These are phyloP conservation scores for Spialia ferax DNA, from an alignment of 2,888 invertebrate species.

Conservation along the genomic window DNA sequence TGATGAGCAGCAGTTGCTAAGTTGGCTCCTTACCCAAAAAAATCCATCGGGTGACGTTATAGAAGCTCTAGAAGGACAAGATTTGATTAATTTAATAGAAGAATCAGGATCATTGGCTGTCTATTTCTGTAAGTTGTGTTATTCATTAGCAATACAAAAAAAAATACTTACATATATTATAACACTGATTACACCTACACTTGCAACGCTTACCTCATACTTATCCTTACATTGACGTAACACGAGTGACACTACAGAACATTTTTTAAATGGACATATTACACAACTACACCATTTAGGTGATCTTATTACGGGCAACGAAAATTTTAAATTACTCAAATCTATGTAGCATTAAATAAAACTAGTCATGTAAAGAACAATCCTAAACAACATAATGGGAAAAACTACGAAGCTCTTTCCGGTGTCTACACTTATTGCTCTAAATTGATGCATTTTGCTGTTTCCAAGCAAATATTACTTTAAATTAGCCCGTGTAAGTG, in stretches of 20 bases:
- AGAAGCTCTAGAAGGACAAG: constrained; percentile 94
- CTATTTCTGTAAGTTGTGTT: constrained; percentile 94
- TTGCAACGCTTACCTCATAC: neutral
- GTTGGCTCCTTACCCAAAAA: constrained; percentile 96
- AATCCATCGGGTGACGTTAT: constrained; percentile 97
- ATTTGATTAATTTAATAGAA: constrained; percentile 91
- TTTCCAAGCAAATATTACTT: too few species aligned
- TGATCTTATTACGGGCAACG: too few species aligned
- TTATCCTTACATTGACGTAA: neutral
- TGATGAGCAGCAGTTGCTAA: constrained; percentile 95
- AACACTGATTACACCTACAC: constrained; percentile 3
- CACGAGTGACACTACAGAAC: neutral
- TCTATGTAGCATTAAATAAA: too few species aligned
- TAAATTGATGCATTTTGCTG: too few species aligned
- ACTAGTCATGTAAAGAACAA: too few species aligned
- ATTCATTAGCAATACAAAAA: neutral
- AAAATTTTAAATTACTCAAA: too few species aligned
- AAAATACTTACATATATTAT: neutral
- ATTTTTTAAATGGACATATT: neutral
- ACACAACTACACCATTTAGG: too few species aligned
- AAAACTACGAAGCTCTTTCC: too few species aligned
- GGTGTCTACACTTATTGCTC: too few species aligned
- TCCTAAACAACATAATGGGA: too few species aligned
- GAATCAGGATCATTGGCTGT: constrained; percentile 94
- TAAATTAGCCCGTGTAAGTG: too few species aligned